Evolutionary conservation across 2,888 invertebrate genomes (phyloP), one percentile per base, ranked within the genome.

Genomic region (Meganola albula): DNA sequence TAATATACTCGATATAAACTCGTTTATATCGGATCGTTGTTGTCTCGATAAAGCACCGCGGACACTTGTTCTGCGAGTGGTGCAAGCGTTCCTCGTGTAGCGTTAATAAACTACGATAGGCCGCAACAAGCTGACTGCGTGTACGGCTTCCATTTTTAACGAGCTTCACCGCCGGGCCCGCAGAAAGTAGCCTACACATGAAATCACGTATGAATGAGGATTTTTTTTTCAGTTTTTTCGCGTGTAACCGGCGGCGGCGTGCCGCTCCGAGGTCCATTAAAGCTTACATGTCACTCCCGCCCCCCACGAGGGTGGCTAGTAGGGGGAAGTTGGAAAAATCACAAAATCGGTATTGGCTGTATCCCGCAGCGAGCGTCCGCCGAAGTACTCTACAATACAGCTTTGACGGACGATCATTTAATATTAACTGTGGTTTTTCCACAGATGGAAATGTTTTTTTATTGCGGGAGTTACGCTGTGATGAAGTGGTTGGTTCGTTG

Each of bases 321-420:
- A 53, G 52, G 50, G 51, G 50, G 53, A 41, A 53, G 58, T 54
- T 56, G 68, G 64, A 76, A 79, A 79, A 79, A 80, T 80, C 78
- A 75, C 78, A 77, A 83, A 83, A 79, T 83, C 75, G 79, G 76
- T 78, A 82, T 80, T 68, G 80, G 75, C 71, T 69, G 71, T 69
- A 69, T 71, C 77, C 79, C 78, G 70, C 74, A 60, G 72, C 57
- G 53, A 42, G 66, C 53, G 63, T 45, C 58, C 63, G 53, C 64
- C 71, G 69, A 74, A 74, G 69, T 75, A 64, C 69, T 67, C 66
- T 58, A 75, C 80, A 76, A 80, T 77, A 77, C 75, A 74, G 77
- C 78, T 84, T 85, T 85, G 85, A 84, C 77, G 78, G 72, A 83
- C 79, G 80, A 72, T 82, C 83, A 83, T 85, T 84, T 85, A 84